A percentile compares a stretch with the other conserved stretches of the same genome.
These are phyloP conservation scores for Hydractinia echinata DNA, from an alignment of 30 jellyfish, hydroid and myxozoan species.

Conservation along the genomic window DNA sequence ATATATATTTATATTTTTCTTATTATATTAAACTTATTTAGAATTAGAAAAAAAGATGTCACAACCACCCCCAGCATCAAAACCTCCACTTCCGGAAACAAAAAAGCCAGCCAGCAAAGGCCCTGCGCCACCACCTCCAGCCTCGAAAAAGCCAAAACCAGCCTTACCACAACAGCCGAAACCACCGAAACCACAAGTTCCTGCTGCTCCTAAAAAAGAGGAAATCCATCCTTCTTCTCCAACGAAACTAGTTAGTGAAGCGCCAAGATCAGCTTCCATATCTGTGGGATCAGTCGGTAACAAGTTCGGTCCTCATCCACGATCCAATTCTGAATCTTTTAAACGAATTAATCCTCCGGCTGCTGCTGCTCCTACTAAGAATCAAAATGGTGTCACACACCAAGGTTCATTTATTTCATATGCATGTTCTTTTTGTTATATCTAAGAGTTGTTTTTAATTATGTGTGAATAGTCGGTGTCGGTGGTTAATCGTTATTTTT, in stretches of 20 bases:
- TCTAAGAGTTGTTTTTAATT: neutral
- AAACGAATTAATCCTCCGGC: too few species aligned
- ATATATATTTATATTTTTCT: neutral
- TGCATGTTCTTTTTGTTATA: neutral
- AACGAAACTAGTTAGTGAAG: neutral
- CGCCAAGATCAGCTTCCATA: too few species aligned
- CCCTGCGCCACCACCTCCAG: conserved; percentile 35
- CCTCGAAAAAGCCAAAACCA: conserved; percentile 44
- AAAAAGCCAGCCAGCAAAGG: conserved; percentile 22
- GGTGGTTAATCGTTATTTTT: neutral
- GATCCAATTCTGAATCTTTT: too few species aligned
- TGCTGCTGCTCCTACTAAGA: too few species aligned
- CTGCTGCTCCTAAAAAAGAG: conserved; percentile 2
- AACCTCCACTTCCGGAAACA: conserved; percentile 20
- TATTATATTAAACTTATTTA: neutral
- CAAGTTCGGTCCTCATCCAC: too few species aligned
- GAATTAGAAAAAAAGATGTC: conserved; percentile 31
- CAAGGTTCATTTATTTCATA: neutral
- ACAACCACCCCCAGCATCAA: neutral
- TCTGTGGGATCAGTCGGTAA: too few species aligned
- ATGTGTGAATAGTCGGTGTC: neutral
- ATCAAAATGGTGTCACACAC: too few species aligned
- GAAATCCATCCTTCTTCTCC: neutral
- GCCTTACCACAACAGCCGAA: conserved; percentile 26
- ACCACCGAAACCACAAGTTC: conserved; percentile 25